Percentiles rank a stretch among this genome's conserved stretches.
These are phyloP conservation scores for Carassius auratus DNA, from an alignment of 2,113 vertebrate species.

Conservation along the genomic window DNA sequence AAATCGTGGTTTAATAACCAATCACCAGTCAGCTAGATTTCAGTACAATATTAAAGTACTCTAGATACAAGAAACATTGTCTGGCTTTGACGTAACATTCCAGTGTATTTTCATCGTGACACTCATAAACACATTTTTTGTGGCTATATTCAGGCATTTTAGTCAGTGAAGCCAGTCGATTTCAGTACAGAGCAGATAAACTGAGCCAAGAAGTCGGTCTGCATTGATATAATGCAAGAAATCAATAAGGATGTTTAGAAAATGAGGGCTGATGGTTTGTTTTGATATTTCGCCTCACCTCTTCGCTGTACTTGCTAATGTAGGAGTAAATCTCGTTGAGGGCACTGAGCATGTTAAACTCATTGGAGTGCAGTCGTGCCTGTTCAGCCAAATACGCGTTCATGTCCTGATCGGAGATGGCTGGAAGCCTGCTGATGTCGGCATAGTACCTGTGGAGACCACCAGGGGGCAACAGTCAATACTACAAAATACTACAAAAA, in stretches of 20 bases:
- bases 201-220: background rate
- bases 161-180: background rate
- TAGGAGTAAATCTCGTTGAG: constrained; percentile 99
- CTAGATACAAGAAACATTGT: background rate
- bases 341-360: constrained; percentile 97
- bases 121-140: background rate
- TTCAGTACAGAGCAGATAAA: background rate
- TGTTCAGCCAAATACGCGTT: constrained; percentile 98
- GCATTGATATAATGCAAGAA: background rate
- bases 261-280: background rate
- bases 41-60: background rate
- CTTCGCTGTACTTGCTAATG: constrained; percentile 96
- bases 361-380: constrained; percentile 89
- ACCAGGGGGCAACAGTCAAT: constrained; percentile 30
- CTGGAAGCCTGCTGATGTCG: constrained; percentile 92
- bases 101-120: background rate
- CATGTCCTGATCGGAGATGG: constrained; percentile 99
- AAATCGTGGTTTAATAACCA: background rate
- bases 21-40: background rate
- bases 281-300: constrained; percentile 76
- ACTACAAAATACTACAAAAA: background rate
- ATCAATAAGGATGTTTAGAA: background rate
- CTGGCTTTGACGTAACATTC: background rate
- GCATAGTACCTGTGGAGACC: constrained; percentile 89
- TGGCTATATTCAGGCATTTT: background rate